Evolutionary conservation across 64 coral and sea anemone species (phyloP).

Genomic region (Stichodactyla mertensii): DNA sequence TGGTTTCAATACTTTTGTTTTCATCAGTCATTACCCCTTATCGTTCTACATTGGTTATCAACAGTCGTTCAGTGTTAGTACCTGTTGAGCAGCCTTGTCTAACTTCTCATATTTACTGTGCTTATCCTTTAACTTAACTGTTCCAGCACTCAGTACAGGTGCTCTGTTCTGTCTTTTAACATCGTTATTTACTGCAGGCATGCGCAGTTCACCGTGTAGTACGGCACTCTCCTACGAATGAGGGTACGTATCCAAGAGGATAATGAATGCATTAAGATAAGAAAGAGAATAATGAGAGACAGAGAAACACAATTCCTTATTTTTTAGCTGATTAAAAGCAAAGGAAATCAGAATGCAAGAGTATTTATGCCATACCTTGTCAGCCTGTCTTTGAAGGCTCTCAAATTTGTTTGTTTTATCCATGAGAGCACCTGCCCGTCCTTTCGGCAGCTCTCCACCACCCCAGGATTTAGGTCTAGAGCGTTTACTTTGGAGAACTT

Average conservation of each 20-base stretch:
- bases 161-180: conserved; percentile 7
- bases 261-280: neutral
- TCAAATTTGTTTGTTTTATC: conserved; percentile 19
- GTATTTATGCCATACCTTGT: neutral
- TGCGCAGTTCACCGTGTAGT: conserved; percentile 35
- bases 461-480: conserved; percentile 25
- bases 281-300: neutral
- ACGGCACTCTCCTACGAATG: conserved; percentile 33
- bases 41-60: too few species aligned
- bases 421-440: neutral
- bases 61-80: neutral
- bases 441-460: neutral
- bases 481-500: conserved; percentile 19
- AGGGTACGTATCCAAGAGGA: conserved; percentile 12
- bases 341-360: too few species aligned
- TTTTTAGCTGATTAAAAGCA: neutral
- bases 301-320: neutral
- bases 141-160: neutral
- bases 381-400: conserved; percentile 9
- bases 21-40: neutral
- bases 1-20: too few species aligned
- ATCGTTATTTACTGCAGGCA: conserved; percentile 26
- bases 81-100: conserved; percentile 42
- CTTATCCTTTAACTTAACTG: conserved; percentile 50
- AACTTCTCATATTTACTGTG: conserved; percentile 55